Percentiles rank a stretch among this genome's conserved stretches.
These are phyloP conservation scores for Melolontha melolontha DNA, from an alignment of 2,888 invertebrate species.

Conservation along the genomic window DNA sequence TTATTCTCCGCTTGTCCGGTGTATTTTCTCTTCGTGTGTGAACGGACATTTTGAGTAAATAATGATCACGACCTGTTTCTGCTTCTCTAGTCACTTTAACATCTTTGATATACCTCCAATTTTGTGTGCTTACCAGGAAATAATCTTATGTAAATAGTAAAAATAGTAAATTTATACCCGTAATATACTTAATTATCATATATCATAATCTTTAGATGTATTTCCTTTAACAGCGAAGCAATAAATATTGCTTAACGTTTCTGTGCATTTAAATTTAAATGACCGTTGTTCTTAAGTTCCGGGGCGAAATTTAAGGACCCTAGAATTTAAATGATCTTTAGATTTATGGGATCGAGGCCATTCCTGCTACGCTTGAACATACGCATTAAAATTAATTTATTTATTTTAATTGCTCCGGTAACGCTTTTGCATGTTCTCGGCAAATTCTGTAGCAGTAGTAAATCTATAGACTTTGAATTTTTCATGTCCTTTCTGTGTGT, in stretches of 20 bases:
- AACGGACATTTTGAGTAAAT: no score
- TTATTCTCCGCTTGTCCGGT: no score
- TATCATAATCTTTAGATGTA: no score
- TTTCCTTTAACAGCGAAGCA: no score
- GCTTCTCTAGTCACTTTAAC: no score
- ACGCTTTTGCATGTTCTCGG: conserved; percentile 17
- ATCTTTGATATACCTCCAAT: no score
- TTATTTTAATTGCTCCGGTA: conserved; percentile 30
- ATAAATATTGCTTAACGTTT: neutral
- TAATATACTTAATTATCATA: no score
- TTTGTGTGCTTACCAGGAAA: no score
- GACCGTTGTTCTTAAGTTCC: neutral
- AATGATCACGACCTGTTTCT: no score
- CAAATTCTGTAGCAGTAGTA: neutral
- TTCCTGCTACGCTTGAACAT: conserved; percentile 10
- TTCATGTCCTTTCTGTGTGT: conserved; percentile 1
- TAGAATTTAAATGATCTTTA: conserved; percentile 27
- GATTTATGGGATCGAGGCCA: conserved; percentile 15
- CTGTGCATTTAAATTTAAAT: neutral
- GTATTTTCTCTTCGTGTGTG: no score
- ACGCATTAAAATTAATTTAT: conserved; percentile 33
- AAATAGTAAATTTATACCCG: no score
- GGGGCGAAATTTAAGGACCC: conserved; percentile 5
- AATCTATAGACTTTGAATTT: conserved; percentile 25
- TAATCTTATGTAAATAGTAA: no score